These are phyloP conservation scores for Phymatocera aterrima DNA, from an alignment of 2,888 invertebrate species.

Conservation along the genomic window DNA sequence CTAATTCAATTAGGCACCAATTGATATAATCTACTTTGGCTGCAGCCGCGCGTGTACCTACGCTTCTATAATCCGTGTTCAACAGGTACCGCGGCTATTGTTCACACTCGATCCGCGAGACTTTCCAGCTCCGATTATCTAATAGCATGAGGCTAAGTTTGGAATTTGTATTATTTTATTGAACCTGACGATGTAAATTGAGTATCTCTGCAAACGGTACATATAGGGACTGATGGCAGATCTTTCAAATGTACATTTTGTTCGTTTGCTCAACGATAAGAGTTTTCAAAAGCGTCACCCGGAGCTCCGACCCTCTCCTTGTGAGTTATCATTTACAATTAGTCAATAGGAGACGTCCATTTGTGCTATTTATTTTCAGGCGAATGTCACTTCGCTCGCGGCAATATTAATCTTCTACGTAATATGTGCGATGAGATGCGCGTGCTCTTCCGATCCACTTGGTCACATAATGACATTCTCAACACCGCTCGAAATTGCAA, in stretches of 20 bases:
- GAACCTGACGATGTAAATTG: neutral
- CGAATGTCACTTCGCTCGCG: too few species aligned
- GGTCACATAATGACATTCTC: too few species aligned
- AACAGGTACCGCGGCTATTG: conserved; percentile 39
- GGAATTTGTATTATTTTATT: neutral
- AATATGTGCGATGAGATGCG: too few species aligned
- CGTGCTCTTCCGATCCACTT: too few species aligned
- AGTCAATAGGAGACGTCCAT: too few species aligned
- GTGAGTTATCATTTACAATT: too few species aligned
- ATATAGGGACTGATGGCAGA: too few species aligned
- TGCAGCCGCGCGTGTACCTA: neutral
- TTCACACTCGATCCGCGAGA: neutral
- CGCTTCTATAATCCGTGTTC: conserved; percentile 18
- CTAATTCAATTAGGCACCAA: conserved; percentile 32
- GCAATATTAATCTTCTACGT: too few species aligned
- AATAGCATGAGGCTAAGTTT: neutral
- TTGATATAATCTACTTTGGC: conserved; percentile 34
- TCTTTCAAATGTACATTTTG: neutral
- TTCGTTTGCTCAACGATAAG: neutral
- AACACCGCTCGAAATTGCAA: too few species aligned
- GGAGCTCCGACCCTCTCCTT: too few species aligned
- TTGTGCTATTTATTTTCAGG: too few species aligned
- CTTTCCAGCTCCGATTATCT: conserved; percentile 1
- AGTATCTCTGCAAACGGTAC: neutral
- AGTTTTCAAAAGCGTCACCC: neutral